These are phyloP conservation scores for Xylota segnis DNA, from an alignment of 2,888 invertebrate species.

Conservation along the genomic window DNA sequence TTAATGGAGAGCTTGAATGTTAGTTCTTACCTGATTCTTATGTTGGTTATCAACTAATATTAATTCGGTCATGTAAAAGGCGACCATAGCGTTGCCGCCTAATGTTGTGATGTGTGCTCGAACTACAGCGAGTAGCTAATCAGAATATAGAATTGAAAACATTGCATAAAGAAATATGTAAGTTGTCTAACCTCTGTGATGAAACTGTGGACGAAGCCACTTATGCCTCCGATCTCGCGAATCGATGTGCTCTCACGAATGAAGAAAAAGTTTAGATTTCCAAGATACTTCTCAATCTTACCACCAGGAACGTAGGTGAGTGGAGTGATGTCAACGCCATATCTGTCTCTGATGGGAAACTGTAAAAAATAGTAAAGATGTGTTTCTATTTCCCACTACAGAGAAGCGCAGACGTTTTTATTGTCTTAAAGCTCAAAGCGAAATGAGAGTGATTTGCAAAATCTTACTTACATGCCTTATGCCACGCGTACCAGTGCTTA, in stretches of 20 bases:
- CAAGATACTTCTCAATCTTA: conserved; percentile 92
- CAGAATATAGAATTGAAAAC: conserved; percentile 10
- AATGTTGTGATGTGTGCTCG: conserved; percentile 96
- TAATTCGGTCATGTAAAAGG: conserved; percentile 96
- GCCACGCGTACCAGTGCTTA: conserved; percentile 76
- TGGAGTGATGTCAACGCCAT: conserved; percentile 92
- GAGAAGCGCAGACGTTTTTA: too few species aligned
- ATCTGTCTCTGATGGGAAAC: conserved; percentile 83
- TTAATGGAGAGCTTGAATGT: not conserved
- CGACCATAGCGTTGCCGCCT: conserved; percentile 97
- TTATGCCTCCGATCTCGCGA: conserved; percentile 95
- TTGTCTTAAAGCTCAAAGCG: too few species aligned
- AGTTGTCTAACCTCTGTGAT: conserved; percentile 89
- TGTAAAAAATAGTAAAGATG: conserved; percentile 67
- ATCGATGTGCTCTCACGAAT: conserved; percentile 97
- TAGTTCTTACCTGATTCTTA: conserved; percentile 93
- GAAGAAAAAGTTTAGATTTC: conserved; percentile 96
- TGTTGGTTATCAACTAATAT: conserved; percentile 96
- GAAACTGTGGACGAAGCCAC: conserved; percentile 97
- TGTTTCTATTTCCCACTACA: not conserved
- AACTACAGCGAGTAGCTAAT: conserved; percentile 92
- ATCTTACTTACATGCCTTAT: conserved; percentile 71
- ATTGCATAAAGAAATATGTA: conserved; percentile 16
- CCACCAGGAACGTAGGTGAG: conserved; percentile 92
- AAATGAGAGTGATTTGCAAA: too few species aligned